These are phyloP conservation scores for Poicephalus gulielmi DNA, from an alignment of 2,113 vertebrate genomes.

Conservation along the genomic window DNA sequence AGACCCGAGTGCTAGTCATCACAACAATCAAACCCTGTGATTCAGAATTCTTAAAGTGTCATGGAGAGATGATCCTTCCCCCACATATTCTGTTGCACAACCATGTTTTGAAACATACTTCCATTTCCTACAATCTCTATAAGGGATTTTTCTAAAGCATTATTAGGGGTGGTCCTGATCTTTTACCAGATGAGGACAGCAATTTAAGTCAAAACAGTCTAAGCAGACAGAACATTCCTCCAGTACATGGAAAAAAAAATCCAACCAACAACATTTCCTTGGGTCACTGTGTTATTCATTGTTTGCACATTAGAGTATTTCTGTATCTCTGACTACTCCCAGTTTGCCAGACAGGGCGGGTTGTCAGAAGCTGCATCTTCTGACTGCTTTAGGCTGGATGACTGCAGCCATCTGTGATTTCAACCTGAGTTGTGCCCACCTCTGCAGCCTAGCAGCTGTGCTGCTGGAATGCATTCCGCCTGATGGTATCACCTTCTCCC, in stretches of 20 bases:
- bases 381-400: not conserved
- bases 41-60: not conserved
- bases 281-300: not conserved
- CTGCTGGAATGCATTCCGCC: accelerated
- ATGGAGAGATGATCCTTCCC: not conserved
- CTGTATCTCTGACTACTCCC: conserved; percentile 17
- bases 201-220: not conserved
- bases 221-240: not conserved
- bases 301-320: not conserved
- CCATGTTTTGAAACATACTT: not conserved
- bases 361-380: conserved; percentile 1
- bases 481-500: not conserved
- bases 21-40: not conserved
- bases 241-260: not conserved
- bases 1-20: not conserved
- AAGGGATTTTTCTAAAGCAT: not conserved
- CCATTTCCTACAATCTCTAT: not conserved
- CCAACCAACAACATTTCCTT: not conserved
- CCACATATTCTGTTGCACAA: not conserved
- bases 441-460: not conserved
- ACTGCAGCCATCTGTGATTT: not conserved
- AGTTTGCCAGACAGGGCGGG: not conserved
- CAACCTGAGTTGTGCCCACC: not conserved
- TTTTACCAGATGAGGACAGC: not conserved
- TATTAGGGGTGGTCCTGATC: not conserved